A percentile compares a stretch with the other conserved stretches of the same genome.
Conservation (phyloP, 2,797 vertebrate species). For the Manis pentadactyla region DNA sequence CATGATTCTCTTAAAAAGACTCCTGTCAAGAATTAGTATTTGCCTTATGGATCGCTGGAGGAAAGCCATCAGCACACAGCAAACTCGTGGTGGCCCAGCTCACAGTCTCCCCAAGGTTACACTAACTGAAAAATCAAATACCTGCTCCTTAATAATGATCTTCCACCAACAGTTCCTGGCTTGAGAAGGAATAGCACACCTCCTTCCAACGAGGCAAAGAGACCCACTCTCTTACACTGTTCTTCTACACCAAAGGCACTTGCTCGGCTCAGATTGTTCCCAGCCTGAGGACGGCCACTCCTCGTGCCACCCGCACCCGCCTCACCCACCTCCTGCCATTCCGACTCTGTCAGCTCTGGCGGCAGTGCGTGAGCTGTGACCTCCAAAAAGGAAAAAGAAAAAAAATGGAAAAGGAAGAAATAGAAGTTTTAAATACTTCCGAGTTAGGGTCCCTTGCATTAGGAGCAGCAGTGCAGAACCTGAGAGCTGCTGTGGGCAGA, state of each 20-base stretch:
- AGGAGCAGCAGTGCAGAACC: not conserved
- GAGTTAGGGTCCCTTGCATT: not conserved
- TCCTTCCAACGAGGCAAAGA: slow-evolving; percentile 65
- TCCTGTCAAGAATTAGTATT: not conserved
- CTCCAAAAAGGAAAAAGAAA: not conserved
- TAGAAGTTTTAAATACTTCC: not conserved
- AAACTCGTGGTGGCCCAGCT: not conserved
- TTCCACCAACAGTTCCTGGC: slow-evolving; percentile 53
- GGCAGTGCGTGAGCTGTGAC: slow-evolving; percentile 43
- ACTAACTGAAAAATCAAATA: slow-evolving; percentile 15
- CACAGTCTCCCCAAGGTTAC: not conserved
- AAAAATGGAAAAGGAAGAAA: not conserved
- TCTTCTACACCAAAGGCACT: slow-evolving; percentile 52
- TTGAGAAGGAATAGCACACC: slow-evolving; percentile 50
- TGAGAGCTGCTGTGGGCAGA: not conserved
- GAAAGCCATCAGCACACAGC: not conserved
- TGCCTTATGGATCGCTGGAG: not conserved
- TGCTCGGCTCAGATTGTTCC: slow-evolving; percentile 63
- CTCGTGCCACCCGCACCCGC: slow-evolving; percentile 36
- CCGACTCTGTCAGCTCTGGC: slow-evolving; percentile 58
- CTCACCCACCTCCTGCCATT: slow-evolving; percentile 68
- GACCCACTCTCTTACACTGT: not conserved
- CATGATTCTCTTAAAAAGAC: not conserved
- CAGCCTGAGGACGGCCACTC: slow-evolving; percentile 46
- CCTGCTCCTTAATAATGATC: slow-evolving; percentile 19